Percentiles rank a stretch among this genome's conserved stretches.
Evolutionary conservation across 2,113 vertebrate genomes (phyloP).

Genomic region (Typhlomys cinereus): DNA sequence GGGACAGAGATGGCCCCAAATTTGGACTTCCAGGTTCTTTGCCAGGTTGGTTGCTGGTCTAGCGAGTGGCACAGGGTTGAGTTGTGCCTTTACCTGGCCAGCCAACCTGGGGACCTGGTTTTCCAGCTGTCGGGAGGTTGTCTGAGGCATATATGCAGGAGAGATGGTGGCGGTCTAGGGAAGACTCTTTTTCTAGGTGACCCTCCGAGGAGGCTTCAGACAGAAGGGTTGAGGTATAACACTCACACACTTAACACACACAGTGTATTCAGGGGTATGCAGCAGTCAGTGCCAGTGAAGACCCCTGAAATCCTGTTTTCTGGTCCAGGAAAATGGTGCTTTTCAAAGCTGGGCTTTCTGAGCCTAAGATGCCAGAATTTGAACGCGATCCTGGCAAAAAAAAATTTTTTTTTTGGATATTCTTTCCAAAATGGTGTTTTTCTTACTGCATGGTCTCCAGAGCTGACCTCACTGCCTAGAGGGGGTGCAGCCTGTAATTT

Average conservation of each 20-base stretch:
- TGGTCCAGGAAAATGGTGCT: conserved; percentile 15
- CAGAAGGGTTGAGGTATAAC: not conserved
- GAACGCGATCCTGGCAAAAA: conserved; percentile 54
- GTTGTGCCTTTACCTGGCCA: not conserved
- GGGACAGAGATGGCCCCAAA: not conserved
- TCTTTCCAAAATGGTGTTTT: conserved; percentile 47
- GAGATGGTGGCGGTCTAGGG: not conserved
- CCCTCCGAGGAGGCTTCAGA: not conserved
- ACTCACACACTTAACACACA: rapidly evolving
- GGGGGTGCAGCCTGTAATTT: not conserved
- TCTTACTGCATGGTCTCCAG: not conserved
- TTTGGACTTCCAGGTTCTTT: not conserved
- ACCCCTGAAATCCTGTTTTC: not conserved
- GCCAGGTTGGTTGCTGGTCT: not conserved
- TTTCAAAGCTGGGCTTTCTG: not conserved
- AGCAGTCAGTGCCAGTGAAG: not conserved
- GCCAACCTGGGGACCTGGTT: not conserved
- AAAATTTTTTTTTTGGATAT: not conserved
- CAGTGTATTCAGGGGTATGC: rapidly evolving
- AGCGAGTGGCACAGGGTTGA: not conserved
- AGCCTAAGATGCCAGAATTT: conserved; percentile 10
- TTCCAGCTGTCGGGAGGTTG: not conserved
- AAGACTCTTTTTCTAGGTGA: not conserved
- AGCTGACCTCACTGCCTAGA: not conserved
- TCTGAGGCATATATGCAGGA: not conserved